Evolutionary conservation across 2,888 invertebrate genomes (phyloP).

Genomic region (Apamea anceps): DNA sequence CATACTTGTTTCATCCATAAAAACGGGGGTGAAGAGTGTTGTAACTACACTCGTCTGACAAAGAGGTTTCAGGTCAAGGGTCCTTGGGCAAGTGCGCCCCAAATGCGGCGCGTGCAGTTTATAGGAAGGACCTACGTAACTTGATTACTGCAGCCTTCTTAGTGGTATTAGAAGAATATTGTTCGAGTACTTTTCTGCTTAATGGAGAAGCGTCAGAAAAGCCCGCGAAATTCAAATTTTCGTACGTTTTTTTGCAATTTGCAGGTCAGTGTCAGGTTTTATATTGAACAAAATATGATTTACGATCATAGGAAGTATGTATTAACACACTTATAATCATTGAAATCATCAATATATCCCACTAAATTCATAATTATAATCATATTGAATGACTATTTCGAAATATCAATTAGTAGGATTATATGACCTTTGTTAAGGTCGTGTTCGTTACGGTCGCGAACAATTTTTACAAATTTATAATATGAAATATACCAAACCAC

Average conservation of each 20-base stretch:
- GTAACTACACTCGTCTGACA: constrained; percentile 72
- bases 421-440: too few relatives aligned
- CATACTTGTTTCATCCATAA: constrained; percentile 64
- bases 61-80: constrained; percentile 78
- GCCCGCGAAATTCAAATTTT: neutral
- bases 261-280: too few relatives aligned
- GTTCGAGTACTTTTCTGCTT: neutral
- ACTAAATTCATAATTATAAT: neutral
- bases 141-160: constrained; percentile 64
- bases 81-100: constrained; percentile 64
- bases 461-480: too few relatives aligned
- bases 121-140: constrained; percentile 68
- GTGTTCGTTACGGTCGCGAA: too few relatives aligned
- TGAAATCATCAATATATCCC: neutral
- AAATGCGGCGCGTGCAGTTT: constrained; percentile 69
- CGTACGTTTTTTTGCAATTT: neutral
- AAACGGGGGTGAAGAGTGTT: constrained; percentile 65
- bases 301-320: neutral
- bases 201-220: neutral
- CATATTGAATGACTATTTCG: neutral
- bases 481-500: too few relatives aligned
- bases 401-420: too few relatives aligned
- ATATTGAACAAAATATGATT: neutral
- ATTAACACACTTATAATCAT: neutral
- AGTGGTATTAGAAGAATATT: constrained; percentile 22